Evolutionary conservation across 2,113 vertebrate genomes (phyloP).

Genomic region (Callocephalon fimbriatum): DNA sequence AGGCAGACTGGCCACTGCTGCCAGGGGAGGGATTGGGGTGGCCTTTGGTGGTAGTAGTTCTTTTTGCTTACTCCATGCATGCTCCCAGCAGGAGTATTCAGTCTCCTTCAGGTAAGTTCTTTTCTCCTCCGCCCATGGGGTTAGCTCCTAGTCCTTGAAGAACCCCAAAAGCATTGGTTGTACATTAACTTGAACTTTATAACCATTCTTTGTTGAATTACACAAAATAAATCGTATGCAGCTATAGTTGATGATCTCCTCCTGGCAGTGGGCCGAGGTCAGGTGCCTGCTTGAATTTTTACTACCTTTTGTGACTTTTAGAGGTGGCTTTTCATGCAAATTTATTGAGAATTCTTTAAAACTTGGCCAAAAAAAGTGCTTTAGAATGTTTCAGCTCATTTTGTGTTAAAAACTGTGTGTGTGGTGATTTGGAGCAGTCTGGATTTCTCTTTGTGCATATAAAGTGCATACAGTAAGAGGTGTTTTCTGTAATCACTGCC

Average conservation of each 20-base stretch:
- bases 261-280: not conserved
- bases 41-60: not conserved
- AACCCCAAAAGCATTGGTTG: fast-evolving
- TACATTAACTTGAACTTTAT: not conserved
- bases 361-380: not conserved
- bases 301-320: not conserved
- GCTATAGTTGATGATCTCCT: not conserved
- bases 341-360: not conserved
- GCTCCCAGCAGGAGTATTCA: not conserved
- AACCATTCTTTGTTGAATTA: not conserved
- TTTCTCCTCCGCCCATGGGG: not conserved
- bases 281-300: not conserved
- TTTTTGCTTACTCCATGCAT: not conserved
- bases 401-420: not conserved
- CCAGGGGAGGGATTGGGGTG: not conserved
- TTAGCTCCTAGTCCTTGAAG: not conserved
- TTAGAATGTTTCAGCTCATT: not conserved
- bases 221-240: not conserved
- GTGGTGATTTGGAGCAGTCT: not conserved
- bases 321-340: not conserved
- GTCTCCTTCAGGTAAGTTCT: not conserved
- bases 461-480: not conserved
- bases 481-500: not conserved
- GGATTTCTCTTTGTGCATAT: fast-evolving
- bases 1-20: not conserved